Evolutionary conservation across 2,797 vertebrate species (phyloP).

Genomic region (Scomberomorus guttatus): DNA sequence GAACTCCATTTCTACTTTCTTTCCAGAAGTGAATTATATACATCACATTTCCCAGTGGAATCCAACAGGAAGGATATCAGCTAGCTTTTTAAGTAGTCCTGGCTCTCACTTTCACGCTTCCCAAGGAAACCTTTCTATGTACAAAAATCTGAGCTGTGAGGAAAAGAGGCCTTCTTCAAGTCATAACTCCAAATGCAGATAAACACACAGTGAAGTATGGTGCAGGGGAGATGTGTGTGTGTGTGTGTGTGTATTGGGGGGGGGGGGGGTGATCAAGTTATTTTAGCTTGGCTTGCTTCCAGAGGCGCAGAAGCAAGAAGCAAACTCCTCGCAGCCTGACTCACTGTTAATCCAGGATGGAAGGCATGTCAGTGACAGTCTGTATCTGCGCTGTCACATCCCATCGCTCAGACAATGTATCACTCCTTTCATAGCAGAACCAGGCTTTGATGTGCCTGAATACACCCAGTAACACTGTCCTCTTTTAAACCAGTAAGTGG

Average conservation of each 20-base stretch:
- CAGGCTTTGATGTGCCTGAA: slow-evolving; percentile 77
- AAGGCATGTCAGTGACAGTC: slow-evolving; percentile 69
- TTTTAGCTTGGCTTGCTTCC: slow-evolving; percentile 69
- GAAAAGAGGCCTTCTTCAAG: slow-evolving; percentile 16
- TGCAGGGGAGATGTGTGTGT: slow-evolving; percentile 29
- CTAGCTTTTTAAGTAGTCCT: slow-evolving; percentile 28
- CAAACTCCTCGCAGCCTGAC: slow-evolving; percentile 65
- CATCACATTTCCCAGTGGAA: neutral
- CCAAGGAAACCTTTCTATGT: slow-evolving; percentile 48
- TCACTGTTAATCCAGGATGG: slow-evolving; percentile 76
- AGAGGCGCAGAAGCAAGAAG: slow-evolving; percentile 43
- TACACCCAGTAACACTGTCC: slow-evolving; percentile 65
- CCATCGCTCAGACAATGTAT: slow-evolving; percentile 74
- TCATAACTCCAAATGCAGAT: slow-evolving; percentile 60
- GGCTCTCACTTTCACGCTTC: slow-evolving; percentile 48
- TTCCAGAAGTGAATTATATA: neutral
- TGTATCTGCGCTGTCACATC: slow-evolving; percentile 77
- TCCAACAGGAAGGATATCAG: slow-evolving; percentile 8
- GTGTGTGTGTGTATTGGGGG: neutral
- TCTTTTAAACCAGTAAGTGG: slow-evolving; percentile 74
- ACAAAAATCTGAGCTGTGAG: slow-evolving; percentile 38
- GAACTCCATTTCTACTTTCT: neutral
- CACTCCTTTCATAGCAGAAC: slow-evolving; percentile 73
- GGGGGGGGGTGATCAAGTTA: slow-evolving; percentile 45
- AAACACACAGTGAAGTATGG: slow-evolving; percentile 61